Base-by-base conservation (phyloP, 2,113 vertebrate species). In the Ornithorhynchus anatinus region DNA sequence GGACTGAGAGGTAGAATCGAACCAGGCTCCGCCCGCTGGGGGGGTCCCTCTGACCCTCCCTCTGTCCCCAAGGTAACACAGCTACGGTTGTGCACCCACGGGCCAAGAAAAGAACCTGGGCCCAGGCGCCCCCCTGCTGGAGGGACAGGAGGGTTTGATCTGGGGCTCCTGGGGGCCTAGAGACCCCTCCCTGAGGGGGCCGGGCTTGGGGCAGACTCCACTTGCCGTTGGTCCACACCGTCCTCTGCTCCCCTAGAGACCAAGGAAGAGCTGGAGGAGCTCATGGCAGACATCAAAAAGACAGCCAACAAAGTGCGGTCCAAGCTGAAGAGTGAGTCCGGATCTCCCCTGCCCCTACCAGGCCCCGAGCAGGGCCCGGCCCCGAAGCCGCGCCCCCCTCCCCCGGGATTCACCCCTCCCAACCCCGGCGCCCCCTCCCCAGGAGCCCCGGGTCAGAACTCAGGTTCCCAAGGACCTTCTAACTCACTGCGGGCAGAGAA, bases 271-370 rank as follows among this genome's bases (percentile, higher is more conserved):
- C 90, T 99, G 79, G 97, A 99, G 60, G 95, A 98, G 63, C 91
- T 99, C 53, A 98, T 99, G 97, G 94, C 95, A 0, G 96, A 98
- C 86, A 99, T 99, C 54, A 99, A 99, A 92, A 98, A 96, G 89
- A 92, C 98, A 1, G 97, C 97, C 4, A 98, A 98, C 91, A 97
- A 97, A 95, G 94, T 98, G 36, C 97, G 97, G 84, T 97, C 97
- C 88, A 98, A 98, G 82, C 92, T 99, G 90, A 98, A 99, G 91
- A 95, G 97, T 99, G 84, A 97, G 96, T 96, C 42, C 63, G 22
- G 32, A 23, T 17, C 39, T 22, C 50, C 0, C 1, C 0, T 8
- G 63, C 43, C 70, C 50, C 56, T 53, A 6, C 0, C 6, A 36
- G 15, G 10, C 6, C 2, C 4, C 15, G 9, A n/a, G n/a, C n/a